phyloP scores from a whole-genome alignment of 2,113 vertebrate species.

The Ammodramus savannarum region DNA sequence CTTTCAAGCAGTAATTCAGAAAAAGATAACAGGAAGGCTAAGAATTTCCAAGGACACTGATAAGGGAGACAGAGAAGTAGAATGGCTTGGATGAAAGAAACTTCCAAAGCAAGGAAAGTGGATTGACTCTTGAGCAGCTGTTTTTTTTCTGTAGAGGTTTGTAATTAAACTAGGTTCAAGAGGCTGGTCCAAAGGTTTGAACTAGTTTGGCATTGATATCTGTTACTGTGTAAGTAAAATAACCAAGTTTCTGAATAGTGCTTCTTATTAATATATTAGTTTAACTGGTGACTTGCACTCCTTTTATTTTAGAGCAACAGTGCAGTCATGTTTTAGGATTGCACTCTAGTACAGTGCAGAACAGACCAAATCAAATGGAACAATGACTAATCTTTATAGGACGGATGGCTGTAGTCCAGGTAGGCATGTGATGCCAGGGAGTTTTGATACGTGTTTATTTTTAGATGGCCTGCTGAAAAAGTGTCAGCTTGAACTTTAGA shows the following conservation, averaged over 20 bases:
- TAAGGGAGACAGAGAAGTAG: neutral
- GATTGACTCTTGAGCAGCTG: neutral
- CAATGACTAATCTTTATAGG: conserved; percentile 23
- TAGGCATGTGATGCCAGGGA: neutral
- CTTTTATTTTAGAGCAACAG: neutral
- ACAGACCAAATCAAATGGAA: neutral
- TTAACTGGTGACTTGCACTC: neutral
- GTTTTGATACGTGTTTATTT: conserved; percentile 20
- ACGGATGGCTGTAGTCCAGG: conserved; percentile 45
- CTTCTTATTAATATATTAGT: neutral
- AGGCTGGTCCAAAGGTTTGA: neutral
- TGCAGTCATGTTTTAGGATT: neutral
- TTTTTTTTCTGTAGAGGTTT: neutral
- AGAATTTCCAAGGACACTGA: neutral
- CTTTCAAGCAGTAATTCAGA: neutral
- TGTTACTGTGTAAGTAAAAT: neutral
- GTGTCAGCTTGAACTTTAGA: conserved; percentile 4
- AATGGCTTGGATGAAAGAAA: neutral
- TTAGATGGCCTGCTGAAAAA: conserved; percentile 1
- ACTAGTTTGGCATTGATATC: neutral
- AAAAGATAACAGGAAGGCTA: neutral
- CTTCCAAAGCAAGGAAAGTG: neutral
- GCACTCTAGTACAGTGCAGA: neutral
- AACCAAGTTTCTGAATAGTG: neutral
- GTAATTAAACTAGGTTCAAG: neutral